A percentile compares a stretch with the other conserved stretches of the same genome.
Evolutionary conservation across 2,113 vertebrate genomes (phyloP).

Genomic region (Erythrolamprus reginae): DNA sequence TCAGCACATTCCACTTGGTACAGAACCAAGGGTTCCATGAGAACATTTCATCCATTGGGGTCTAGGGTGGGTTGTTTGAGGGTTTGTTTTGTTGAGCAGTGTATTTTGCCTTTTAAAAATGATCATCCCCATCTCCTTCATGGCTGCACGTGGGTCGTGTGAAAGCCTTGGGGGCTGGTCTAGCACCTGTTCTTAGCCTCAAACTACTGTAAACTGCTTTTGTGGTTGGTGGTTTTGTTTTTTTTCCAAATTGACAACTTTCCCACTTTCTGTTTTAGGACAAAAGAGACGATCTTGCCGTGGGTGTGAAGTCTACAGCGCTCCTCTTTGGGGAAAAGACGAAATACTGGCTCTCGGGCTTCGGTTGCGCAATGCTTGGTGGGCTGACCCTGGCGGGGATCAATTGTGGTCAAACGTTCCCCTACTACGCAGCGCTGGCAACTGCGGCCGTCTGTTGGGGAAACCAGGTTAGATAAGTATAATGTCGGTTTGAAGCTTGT

Average conservation of each 20-base stretch:
- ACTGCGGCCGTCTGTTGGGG: constrained; percentile 72
- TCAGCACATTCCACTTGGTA: no score
- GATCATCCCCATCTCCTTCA: neutral
- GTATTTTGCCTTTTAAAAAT: no score
- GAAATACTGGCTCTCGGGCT: constrained; percentile 86
- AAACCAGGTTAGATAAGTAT: constrained; percentile 75
- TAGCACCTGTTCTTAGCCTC: neutral
- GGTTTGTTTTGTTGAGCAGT: no score
- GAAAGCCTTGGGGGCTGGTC: neutral
- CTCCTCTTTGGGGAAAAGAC: constrained; percentile 82
- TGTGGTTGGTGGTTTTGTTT: neutral
- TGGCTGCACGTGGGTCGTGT: neutral
- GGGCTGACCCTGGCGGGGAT: constrained; percentile 76
- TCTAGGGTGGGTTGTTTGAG: no score
- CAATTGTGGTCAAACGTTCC: constrained; percentile 78
- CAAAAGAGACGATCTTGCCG: constrained; percentile 82
- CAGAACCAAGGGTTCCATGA: no score
- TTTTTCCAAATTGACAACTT: neutral
- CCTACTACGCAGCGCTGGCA: constrained; percentile 79
- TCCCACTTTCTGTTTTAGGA: constrained; percentile 71
- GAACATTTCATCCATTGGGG: no score
- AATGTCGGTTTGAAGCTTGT: constrained; percentile 1
- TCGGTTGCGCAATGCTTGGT: constrained; percentile 79
- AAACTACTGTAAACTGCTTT: neutral
- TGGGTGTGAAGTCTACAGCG: constrained; percentile 91